Evolutionary conservation across 2,888 invertebrate genomes (phyloP), one percentile per base, ranked within the genome.

Genomic region (Frankliniella fusca): DNA sequence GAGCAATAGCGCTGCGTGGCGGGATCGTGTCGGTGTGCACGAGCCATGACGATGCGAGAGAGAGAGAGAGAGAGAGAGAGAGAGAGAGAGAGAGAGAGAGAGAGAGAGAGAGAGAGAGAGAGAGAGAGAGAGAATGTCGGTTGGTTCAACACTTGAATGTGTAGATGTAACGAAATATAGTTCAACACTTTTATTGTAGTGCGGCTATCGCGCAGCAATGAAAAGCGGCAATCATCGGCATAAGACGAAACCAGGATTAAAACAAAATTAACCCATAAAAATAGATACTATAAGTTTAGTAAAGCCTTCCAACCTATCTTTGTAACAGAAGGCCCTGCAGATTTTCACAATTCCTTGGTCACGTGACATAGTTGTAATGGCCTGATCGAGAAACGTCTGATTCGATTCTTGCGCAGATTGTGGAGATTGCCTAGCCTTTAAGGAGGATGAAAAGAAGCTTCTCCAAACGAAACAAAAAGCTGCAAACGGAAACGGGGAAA

Each of bases 11-110:
- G 15, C 12, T 12, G 18, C 54, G 54, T 18, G 18, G 18, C 12
- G 54, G 54, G 15, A 54, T 15, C 54, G 54, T 54, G 54, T 54
- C 54, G 15, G 54, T 18, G 12, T 18, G 54, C 15, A 54, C 54
- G 54, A 18, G 18, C 12, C 15, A 54, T 15, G 18, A 18, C 15
- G 15, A 18, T 54, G 54, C 54, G 54, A 54, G 54, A 54, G 54
- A 54, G 54, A 54, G 54, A 54, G 54, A 54, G 54, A 54, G 54
- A 54, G 54, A 54, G 54, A 54, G 54, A 54, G 54, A 54, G 54
- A 54, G 54, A 54, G 54, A 54, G 54, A 54, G 54, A 54, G 54
- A 54, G 54, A 54, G 54, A 54, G 54, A 54, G 54, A 54, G 54
- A 54, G 54, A 54, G 54, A 54, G 54, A 54, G 54, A 54, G 54